phyloP scores from a whole-genome alignment of 2,888 invertebrate genomes.

The Aspidiotus destructor region DNA sequence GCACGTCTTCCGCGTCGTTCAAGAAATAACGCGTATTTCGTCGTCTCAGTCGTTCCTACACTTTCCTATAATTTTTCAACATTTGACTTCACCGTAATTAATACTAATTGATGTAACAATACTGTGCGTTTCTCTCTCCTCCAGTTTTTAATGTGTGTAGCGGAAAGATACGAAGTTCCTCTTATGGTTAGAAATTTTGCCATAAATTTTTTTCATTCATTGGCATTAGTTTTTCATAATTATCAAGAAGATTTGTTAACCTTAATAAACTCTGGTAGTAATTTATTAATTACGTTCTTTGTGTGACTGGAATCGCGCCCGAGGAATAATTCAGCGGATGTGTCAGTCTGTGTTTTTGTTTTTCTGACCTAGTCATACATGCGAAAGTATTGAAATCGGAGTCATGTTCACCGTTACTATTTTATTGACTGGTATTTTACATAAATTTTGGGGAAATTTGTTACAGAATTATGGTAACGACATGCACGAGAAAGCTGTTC shows the following conservation, averaged over 20 bases:
- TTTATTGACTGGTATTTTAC: not conserved
- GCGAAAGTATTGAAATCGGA: too few relatives aligned
- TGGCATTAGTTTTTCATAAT: not conserved
- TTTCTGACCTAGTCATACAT: not conserved
- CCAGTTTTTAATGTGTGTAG: not conserved
- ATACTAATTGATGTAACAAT: not conserved
- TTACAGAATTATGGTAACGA: conserved; percentile 43
- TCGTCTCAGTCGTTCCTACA: not conserved
- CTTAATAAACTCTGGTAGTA: not conserved
- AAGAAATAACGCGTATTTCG: not conserved
- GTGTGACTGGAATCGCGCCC: not conserved
- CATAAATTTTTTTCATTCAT: not conserved
- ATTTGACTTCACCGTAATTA: not conserved
- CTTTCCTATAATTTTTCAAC: not conserved
- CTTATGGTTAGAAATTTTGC: not conserved
- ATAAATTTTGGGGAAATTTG: not conserved
- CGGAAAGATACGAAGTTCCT: not conserved
- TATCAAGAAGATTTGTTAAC: not conserved
- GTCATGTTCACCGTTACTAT: not conserved
- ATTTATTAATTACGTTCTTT: not conserved
- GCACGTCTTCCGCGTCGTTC: not conserved
- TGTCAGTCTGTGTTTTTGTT: not conserved
- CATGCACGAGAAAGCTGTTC: conserved; percentile 71
- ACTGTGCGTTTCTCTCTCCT: not conserved
- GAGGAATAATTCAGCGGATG: not conserved